Evolutionary conservation across 1,140 invertebrate genomes (phyloP).

Genomic region (Scaptomyza graminum): DNA sequence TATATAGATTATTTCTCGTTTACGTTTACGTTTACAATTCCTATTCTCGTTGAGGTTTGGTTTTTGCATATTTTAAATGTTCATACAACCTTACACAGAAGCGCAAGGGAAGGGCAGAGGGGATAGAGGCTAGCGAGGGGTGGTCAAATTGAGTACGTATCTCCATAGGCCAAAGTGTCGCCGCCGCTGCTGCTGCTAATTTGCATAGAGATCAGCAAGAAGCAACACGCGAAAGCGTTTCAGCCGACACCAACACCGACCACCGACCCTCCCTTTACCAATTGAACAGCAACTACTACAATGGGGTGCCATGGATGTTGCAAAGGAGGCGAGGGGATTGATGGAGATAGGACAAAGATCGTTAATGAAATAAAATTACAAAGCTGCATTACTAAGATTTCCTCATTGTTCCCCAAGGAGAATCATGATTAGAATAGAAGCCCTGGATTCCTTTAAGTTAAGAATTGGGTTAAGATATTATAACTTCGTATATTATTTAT

Average conservation of each 20-base stretch:
- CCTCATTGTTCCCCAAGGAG: no score
- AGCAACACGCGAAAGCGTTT: constrained; percentile 19
- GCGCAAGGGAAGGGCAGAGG: background rate
- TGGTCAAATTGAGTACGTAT: constrained; percentile 18
- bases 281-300: no score
- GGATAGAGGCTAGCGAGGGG: background rate
- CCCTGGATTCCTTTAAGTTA: no score
- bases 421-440: no score
- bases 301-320: no score
- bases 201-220: constrained; percentile 52
- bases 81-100: constrained; percentile 8
- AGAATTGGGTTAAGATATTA: no score
- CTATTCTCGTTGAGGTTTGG: background rate
- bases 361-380: no score
- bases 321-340: background rate
- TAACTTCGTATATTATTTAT: no score
- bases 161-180: constrained; percentile 54
- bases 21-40: background rate
- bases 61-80: constrained; percentile 37
- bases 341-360: no score
- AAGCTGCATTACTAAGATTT: no score
- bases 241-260: no score
- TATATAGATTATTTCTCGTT: constrained; percentile 16
- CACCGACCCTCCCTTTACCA: no score
- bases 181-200: constrained; percentile 18